A percentile compares a stretch with the other conserved stretches of the same genome.
Evolutionary conservation across 2,797 vertebrate species (phyloP).

Genomic region (Nasua narica): DNA sequence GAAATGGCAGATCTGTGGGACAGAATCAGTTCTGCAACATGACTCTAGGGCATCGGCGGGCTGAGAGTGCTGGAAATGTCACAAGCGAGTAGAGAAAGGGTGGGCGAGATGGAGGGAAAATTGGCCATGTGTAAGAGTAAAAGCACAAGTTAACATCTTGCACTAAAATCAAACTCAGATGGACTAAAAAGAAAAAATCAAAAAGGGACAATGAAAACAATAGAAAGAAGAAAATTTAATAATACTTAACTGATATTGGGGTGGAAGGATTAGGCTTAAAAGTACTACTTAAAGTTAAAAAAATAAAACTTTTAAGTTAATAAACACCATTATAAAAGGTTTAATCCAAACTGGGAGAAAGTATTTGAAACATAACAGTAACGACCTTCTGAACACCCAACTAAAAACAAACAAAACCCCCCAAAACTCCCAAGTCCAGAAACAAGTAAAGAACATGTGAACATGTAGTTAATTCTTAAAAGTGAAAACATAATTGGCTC

Average conservation of each 20-base stretch:
- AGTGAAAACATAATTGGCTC: not conserved
- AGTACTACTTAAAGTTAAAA: not conserved
- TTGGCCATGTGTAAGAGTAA: not conserved
- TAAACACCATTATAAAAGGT: not conserved
- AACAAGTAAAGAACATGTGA: not conserved
- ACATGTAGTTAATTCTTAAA: not conserved
- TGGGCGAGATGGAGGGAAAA: not conserved
- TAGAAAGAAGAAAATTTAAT: not conserved
- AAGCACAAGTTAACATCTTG: not conserved
- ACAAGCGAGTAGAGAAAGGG: not conserved
- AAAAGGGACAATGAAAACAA: not conserved
- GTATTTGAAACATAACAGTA: not conserved
- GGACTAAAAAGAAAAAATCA: not conserved
- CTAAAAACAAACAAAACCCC: not conserved
- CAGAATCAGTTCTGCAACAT: not conserved
- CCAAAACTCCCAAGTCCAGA: not conserved
- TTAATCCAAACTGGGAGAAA: not conserved
- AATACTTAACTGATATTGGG: not conserved
- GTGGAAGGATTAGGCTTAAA: not conserved
- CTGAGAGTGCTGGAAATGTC: not conserved
- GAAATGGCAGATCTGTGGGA: not conserved
- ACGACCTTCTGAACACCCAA: not conserved
- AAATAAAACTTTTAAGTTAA: not conserved
- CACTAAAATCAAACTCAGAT: constrained; percentile 14
- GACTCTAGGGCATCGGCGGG: not conserved